Percentiles rank a stretch among this genome's conserved stretches.
Evolutionary conservation across 2,113 vertebrate genomes (phyloP).

Genomic region (Nothobranchius kuhntae): DNA sequence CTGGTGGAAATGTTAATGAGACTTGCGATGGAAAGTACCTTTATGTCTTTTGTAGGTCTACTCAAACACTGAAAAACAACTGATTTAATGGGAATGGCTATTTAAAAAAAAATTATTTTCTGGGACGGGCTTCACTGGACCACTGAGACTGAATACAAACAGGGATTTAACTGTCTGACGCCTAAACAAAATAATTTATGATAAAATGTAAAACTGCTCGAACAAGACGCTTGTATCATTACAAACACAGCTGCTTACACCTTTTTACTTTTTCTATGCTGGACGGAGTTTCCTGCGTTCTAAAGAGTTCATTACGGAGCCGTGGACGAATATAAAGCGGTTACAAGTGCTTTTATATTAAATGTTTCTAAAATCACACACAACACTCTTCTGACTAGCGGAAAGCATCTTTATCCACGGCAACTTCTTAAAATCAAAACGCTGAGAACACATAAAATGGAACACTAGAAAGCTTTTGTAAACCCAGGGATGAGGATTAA

Average conservation of each 20-base stretch:
- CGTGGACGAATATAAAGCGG: slow-evolving; percentile 72
- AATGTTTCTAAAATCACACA: slow-evolving; percentile 79
- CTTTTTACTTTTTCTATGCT: slow-evolving; percentile 14
- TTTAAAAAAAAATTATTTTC: slow-evolving; percentile 6
- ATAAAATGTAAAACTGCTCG: slow-evolving; percentile 51
- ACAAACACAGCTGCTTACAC: slow-evolving; percentile 51
- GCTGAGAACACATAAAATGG: slow-evolving; percentile 35
- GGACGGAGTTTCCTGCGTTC: slow-evolving; percentile 47
- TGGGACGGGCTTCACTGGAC: slow-evolving; percentile 65
- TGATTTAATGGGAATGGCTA: slow-evolving; percentile 53
- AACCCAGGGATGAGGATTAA: slow-evolving; percentile 29
- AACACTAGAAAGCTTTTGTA: slow-evolving; percentile 47
- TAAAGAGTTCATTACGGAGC: slow-evolving; percentile 63
- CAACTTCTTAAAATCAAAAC: slow-evolving; percentile 35
- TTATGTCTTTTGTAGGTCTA: slow-evolving; percentile 39
- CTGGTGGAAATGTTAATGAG: slow-evolving; percentile 53
- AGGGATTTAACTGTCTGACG: slow-evolving; percentile 59
- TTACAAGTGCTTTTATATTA: slow-evolving; percentile 84
- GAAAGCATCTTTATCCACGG: slow-evolving; percentile 57
- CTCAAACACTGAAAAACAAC: slow-evolving; percentile 44
- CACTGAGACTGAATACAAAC: slow-evolving; percentile 60
- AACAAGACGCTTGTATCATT: slow-evolving; percentile 45
- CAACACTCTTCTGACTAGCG: slow-evolving; percentile 65
- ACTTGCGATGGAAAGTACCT: slow-evolving; percentile 60
- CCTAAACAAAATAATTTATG: slow-evolving; percentile 53